These are phyloP conservation scores for Acleris literana DNA, from an alignment of 2,888 invertebrate species.

Conservation along the genomic window DNA sequence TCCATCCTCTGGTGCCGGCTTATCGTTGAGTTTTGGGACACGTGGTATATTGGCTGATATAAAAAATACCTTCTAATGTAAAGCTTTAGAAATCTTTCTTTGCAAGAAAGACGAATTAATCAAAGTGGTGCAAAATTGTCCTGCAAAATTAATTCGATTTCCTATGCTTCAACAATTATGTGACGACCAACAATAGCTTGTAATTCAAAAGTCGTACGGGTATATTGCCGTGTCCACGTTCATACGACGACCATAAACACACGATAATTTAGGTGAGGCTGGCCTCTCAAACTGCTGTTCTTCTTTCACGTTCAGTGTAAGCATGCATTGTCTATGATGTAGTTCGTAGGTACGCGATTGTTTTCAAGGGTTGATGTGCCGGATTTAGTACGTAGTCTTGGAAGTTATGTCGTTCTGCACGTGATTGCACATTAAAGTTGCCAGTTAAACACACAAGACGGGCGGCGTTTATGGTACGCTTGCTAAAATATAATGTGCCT, in stretches of 20 bases:
- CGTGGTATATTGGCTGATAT: too few relatives aligned
- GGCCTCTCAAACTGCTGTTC: not conserved
- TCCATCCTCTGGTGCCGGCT: too few relatives aligned
- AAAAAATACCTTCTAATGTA: too few relatives aligned
- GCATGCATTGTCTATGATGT: conserved; percentile 23
- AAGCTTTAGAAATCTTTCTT: too few relatives aligned
- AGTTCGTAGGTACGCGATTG: conserved; percentile 8
- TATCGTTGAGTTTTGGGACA: too few relatives aligned
- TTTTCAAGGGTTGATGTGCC: conserved; percentile 12
- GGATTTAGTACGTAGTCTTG: not conserved
- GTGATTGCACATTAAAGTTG: conserved; percentile 69
- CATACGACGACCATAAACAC: not conserved
- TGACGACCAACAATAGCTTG: conserved; percentile 1
- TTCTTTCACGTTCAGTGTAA: conserved; percentile 9
- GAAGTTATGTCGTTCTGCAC: conserved; percentile 39
- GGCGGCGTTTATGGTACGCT: conserved; percentile 41
- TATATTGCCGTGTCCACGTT: not conserved
- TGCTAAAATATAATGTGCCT: conserved; percentile 24
- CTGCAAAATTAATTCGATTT: not conserved
- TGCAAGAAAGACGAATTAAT: not conserved
- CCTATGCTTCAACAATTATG: not conserved
- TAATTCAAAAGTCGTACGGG: not conserved
- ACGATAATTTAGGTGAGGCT: not conserved
- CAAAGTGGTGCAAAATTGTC: not conserved
- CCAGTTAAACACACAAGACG: conserved; percentile 61